phyloP scores from a whole-genome alignment of 2,888 invertebrate species.

The Nymphalis polychloros region DNA sequence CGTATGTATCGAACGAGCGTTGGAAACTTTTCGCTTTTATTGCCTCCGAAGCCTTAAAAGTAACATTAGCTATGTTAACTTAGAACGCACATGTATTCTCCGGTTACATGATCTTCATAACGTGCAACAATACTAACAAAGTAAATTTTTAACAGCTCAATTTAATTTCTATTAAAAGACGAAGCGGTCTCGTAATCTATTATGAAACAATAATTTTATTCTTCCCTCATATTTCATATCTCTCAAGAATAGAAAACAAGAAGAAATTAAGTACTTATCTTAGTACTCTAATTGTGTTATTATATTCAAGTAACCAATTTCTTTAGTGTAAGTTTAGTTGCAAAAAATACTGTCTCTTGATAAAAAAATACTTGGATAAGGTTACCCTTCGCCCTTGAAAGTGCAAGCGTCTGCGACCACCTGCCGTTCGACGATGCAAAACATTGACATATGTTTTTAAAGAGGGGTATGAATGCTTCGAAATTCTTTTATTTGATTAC shows the following conservation, averaged over 20 bases:
- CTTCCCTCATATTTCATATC: background rate
- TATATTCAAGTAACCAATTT: background rate
- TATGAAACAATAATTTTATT: background rate
- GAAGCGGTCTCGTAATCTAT: background rate
- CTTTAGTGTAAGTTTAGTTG: background rate
- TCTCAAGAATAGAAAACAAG: background rate
- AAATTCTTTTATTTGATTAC: too few relatives aligned
- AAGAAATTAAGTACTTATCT: too few relatives aligned
- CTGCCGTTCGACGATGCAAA: constrained; percentile 23
- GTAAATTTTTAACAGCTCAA: constrained; percentile 2
- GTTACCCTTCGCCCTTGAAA: constrained; percentile 25
- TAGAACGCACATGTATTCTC: constrained; percentile 30
- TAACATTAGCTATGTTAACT: constrained; percentile 46
- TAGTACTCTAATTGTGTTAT: background rate
- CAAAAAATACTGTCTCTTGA: constrained; percentile 5
- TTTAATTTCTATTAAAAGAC: background rate
- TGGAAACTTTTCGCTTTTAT: constrained; percentile 57
- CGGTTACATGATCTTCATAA: constrained; percentile 21
- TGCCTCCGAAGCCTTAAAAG: constrained; percentile 62
- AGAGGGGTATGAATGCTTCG: too few relatives aligned
- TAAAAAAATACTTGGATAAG: constrained; percentile 12
- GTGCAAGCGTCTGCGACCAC: constrained; percentile 30
- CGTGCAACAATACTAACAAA: background rate
- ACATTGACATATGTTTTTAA: background rate
- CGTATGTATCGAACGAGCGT: constrained; percentile 53